phyloP scores from a whole-genome alignment of 2,888 invertebrate species.

The Cataglyphis cursor region DNA sequence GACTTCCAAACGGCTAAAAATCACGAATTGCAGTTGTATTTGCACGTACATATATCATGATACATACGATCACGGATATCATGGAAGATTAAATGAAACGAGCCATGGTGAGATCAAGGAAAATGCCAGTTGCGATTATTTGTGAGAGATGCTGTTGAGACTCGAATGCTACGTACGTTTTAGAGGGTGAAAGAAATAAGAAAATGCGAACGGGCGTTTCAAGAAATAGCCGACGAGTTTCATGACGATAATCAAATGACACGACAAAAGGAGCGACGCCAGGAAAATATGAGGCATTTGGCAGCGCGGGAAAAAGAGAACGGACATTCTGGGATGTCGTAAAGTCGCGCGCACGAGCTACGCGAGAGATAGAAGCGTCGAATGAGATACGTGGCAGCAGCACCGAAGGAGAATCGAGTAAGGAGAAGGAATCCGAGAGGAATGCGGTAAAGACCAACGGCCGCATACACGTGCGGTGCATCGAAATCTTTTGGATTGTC shows the following conservation, averaged over 20 bases:
- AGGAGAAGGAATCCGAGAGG: background rate
- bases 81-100: conserved; percentile 54
- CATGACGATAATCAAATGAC: conserved; percentile 63
- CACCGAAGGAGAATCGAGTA: background rate
- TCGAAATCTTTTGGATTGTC: conserved; percentile 10
- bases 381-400: background rate
- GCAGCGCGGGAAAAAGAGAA: conserved; percentile 24
- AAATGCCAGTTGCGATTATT: conserved; percentile 58
- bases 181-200: conserved; percentile 24
- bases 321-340: conserved; percentile 34
- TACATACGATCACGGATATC: conserved; percentile 39
- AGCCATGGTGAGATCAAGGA: conserved; percentile 43
- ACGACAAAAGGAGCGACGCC: background rate
- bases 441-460: background rate
- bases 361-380: conserved; percentile 28
- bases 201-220: conserved; percentile 36
- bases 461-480: background rate
- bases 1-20: conserved; percentile 50
- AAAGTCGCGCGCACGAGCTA: conserved; percentile 32
- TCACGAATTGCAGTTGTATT: conserved; percentile 36
- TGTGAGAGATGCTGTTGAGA: conserved; percentile 47
- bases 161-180: conserved; percentile 47
- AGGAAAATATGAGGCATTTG: conserved; percentile 41
- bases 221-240: conserved; percentile 56
- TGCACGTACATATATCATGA: background rate